Evolutionary conservation across 2,797 vertebrate species (phyloP).

Genomic region (Todus mexicanus): DNA sequence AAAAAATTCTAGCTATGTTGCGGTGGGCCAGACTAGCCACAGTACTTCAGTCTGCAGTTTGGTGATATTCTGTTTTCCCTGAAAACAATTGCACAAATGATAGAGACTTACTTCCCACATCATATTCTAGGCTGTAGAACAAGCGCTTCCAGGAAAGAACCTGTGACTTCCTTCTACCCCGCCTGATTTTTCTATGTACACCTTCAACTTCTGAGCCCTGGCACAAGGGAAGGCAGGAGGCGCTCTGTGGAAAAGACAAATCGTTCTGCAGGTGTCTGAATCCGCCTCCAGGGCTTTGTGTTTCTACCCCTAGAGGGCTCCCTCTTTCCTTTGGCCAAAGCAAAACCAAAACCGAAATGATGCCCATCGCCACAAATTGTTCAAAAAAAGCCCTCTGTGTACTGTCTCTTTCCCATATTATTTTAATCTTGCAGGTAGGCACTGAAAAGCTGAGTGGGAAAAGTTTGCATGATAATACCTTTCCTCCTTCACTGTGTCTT

Average conservation of each 20-base stretch:
- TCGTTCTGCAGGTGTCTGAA: not conserved
- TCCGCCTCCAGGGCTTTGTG: not conserved
- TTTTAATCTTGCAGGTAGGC: not conserved
- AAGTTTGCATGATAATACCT: not conserved
- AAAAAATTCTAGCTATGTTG: not conserved
- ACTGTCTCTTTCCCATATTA: fast-evolving
- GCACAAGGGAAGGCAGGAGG: not conserved
- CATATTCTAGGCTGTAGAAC: not conserved
- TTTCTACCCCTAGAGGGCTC: constrained; percentile 53
- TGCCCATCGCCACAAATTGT: fast-evolving
- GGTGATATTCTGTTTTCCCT: not conserved
- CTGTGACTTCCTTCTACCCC: not conserved
- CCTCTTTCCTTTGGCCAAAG: not conserved
- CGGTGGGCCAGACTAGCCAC: not conserved
- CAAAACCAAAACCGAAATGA: fast-evolving
- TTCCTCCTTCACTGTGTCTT: not conserved
- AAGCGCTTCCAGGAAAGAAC: not conserved
- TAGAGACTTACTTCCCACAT: not conserved
- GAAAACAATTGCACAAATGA: not conserved
- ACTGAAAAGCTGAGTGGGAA: not conserved
- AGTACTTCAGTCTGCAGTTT: not conserved
- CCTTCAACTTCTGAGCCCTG: not conserved
- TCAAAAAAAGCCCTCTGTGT: fast-evolving
- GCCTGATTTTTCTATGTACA: not conserved
- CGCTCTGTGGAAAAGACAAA: not conserved